Percentiles rank a stretch among this genome's conserved stretches.
These are phyloP conservation scores for Pocillopora grandis DNA, from an alignment of 92 coral and sea anemone genomes.

Conservation along the genomic window DNA sequence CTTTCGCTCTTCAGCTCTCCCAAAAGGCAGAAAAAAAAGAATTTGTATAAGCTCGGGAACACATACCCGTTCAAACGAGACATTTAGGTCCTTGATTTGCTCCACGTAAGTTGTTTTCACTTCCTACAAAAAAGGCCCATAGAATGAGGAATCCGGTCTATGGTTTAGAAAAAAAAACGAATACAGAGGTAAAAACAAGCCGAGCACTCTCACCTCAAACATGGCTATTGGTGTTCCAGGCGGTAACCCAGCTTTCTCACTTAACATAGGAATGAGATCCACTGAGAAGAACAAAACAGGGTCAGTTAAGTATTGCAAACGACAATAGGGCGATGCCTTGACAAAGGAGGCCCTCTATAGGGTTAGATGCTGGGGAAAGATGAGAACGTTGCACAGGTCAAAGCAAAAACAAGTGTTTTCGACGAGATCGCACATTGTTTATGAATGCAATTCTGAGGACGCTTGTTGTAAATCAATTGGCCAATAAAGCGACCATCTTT, in stretches of 20 bases:
- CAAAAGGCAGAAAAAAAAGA: neutral
- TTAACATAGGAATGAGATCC: constrained; percentile 75
- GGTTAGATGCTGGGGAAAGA: no score
- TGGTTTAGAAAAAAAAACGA: neutral
- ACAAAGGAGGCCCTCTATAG: no score
- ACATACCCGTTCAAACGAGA: constrained; percentile 71
- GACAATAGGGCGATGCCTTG: no score
- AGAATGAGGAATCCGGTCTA: neutral
- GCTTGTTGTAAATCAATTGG: no score
- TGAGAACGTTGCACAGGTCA: no score
- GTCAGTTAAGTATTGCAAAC: no score
- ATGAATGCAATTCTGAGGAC: no score
- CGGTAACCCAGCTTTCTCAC: constrained; percentile 92
- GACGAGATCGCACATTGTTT: no score
- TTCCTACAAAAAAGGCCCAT: constrained; percentile 57
- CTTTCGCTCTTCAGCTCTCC: no score
- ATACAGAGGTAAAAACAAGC: neutral
- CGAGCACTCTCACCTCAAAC: constrained; percentile 72
- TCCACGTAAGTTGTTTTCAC: constrained; percentile 87
- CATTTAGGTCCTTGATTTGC: constrained; percentile 80
- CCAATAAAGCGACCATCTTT: no score
- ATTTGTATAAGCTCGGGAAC: neutral
- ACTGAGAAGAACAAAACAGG: constrained; percentile 37
- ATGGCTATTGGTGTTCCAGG: constrained; percentile 75
- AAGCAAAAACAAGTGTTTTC: no score